phyloP scores from a whole-genome alignment of 2,113 vertebrate species.

The Silurus asotus region DNA sequence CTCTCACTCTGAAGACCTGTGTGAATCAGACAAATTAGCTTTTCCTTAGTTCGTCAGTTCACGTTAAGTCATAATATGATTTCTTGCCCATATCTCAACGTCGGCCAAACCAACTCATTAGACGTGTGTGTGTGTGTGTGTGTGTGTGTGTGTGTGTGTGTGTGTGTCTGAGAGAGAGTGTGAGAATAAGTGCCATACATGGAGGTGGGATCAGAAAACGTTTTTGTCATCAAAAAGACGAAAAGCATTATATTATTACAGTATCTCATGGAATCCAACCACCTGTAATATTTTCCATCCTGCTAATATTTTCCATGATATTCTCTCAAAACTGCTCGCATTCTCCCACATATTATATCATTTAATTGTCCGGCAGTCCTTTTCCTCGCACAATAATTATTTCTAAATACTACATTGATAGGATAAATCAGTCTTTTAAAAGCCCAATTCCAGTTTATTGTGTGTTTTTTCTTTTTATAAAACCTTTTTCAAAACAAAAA shows the following conservation, averaged over 20 bases:
- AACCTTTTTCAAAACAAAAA: constrained; percentile 60
- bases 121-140: constrained; percentile 59
- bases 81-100: constrained; percentile 62
- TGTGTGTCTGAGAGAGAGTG: constrained; percentile 34
- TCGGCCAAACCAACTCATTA: constrained; percentile 76
- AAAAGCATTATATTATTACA: constrained; percentile 74
- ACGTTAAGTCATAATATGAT: constrained; percentile 51
- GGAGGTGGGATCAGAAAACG: constrained; percentile 56
- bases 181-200: constrained; percentile 45
- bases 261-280: constrained; percentile 75
- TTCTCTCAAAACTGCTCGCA: constrained; percentile 73
- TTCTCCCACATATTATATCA: constrained; percentile 68
- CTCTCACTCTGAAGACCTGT: constrained; percentile 28
- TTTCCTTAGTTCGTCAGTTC: constrained; percentile 47
- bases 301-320: constrained; percentile 82
- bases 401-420: constrained; percentile 52
- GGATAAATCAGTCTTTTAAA: constrained; percentile 50
- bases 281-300: constrained; percentile 81
- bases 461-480: constrained; percentile 47
- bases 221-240: constrained; percentile 71
- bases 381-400: constrained; percentile 65
- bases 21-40: constrained; percentile 44
- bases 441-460: constrained; percentile 56
- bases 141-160: constrained; percentile 22
- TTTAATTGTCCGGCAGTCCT: constrained; percentile 56